Conservation (phyloP, 2,888 invertebrate species). For the Cryptocheilus praepositus region DNA sequence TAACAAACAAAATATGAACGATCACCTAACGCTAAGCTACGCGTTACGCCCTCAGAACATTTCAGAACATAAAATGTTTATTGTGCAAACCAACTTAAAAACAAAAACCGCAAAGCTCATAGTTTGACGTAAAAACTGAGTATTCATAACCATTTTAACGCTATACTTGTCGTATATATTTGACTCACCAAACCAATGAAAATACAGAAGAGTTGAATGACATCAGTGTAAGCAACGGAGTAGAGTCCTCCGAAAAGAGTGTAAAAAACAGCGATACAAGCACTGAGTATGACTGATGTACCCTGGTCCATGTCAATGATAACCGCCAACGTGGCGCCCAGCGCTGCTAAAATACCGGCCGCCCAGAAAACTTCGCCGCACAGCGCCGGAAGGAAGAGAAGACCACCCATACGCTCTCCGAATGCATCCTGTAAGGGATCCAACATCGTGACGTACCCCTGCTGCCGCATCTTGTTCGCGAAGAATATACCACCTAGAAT, state of each 20-base stretch:
- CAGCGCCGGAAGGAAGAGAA: slow-evolving; percentile 96
- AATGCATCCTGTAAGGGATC: slow-evolving; percentile 98
- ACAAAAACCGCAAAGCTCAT: no score
- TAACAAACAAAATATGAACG: no score
- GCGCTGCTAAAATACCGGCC: slow-evolving; percentile 96
- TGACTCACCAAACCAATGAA: slow-evolving; percentile 90
- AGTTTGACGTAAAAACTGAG: no score
- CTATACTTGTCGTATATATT: no score
- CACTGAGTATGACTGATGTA: slow-evolving; percentile 94
- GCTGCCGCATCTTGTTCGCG: slow-evolving; percentile 97
- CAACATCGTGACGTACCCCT: slow-evolving; percentile 99
- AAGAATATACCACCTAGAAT: slow-evolving; percentile 94
- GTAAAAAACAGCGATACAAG: slow-evolving; percentile 97
- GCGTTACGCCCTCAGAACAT: no score
- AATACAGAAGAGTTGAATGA: slow-evolving; percentile 98
- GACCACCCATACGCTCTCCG: slow-evolving; percentile 97
- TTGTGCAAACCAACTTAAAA: no score
- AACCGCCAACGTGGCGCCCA: slow-evolving; percentile 96
- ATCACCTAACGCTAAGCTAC: no score
- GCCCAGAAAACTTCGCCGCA: slow-evolving; percentile 99
- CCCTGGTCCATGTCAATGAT: slow-evolving; percentile 97
- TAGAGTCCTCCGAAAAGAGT: slow-evolving; percentile 98
- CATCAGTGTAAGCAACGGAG: slow-evolving; percentile 98
- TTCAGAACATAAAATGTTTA: no score
- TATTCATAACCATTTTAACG: no score